These are phyloP conservation scores for Paracyclopina nana DNA, from an alignment of 1,140 invertebrate genomes.

Conservation along the genomic window DNA sequence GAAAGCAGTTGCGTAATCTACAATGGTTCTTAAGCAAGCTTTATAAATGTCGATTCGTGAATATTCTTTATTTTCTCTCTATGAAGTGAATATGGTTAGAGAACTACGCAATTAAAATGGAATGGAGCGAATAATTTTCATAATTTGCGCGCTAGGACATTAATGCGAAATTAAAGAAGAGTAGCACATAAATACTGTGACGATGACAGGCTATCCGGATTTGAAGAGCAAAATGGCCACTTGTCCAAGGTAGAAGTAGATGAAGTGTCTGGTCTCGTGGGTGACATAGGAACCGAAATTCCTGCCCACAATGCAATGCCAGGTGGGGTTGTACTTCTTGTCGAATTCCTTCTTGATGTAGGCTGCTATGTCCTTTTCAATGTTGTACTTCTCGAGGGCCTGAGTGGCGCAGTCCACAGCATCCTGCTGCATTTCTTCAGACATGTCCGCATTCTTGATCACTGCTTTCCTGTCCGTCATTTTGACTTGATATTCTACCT, in stretches of 20 bases:
- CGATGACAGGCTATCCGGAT: conserved; percentile 95
- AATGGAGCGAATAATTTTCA: no score
- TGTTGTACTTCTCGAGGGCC: conserved; percentile 97
- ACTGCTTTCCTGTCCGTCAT: conserved; percentile 98
- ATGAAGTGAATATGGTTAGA: no score
- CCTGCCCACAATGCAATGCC: conserved; percentile 84
- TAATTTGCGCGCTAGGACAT: no score
- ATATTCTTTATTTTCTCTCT: no score
- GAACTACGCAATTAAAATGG: no score
- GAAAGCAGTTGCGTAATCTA: no score
- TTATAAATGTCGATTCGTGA: no score
- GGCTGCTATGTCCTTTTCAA: conserved; percentile 97
- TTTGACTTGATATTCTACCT: no score
- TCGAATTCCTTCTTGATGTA: conserved; percentile 97
- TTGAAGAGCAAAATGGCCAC: conserved; percentile 95
- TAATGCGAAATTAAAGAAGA: no score
- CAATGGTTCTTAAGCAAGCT: no score
- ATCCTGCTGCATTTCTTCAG: conserved; percentile 99
- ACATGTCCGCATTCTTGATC: conserved; percentile 99
- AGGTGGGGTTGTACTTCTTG: conserved; percentile 96
- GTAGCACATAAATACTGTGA: no score
- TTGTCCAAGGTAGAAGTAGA: conserved; percentile 90
- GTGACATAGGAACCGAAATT: conserved; percentile 91
- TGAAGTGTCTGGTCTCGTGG: conserved; percentile 91
- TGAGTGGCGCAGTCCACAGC: conserved; percentile 96